Evolutionary conservation across 2,888 invertebrate genomes (phyloP).

Genomic region (Axea sp.): DNA sequence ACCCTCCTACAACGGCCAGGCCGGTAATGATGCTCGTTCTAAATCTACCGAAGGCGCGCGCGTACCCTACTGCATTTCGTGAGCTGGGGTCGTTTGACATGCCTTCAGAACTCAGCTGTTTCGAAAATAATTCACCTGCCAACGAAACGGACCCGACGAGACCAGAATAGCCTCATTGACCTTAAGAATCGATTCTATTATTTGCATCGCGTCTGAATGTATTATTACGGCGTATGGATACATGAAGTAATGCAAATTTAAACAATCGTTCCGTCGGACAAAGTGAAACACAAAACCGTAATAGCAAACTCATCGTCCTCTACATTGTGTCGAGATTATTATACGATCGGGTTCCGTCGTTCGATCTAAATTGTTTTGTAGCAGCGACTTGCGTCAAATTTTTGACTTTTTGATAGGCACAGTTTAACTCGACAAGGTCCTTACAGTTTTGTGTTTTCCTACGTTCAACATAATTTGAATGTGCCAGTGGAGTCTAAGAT

Average conservation of each 20-base stretch:
- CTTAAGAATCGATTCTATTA: constrained; percentile 43
- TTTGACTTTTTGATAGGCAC: not conserved
- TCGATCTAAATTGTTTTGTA: not conserved
- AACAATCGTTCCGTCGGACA: constrained; percentile 19
- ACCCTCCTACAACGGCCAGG: constrained; percentile 47
- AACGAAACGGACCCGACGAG: constrained; percentile 26
- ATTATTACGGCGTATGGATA: constrained; percentile 21
- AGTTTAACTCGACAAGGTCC: too few species aligned
- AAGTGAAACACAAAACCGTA: constrained; percentile 5
- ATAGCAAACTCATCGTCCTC: constrained; percentile 1
- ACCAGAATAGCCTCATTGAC: constrained; percentile 51
- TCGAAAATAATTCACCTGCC: constrained; percentile 52
- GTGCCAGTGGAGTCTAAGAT: too few species aligned
- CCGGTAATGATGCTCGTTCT: constrained; percentile 27
- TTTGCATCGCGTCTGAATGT: constrained; percentile 18
- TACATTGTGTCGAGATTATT: constrained; percentile 3
- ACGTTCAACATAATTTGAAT: too few species aligned
- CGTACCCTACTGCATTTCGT: constrained; percentile 28
- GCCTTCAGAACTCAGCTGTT: constrained; percentile 55
- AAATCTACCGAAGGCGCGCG: constrained; percentile 27
- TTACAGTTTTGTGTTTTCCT: too few species aligned
- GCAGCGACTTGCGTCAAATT: not conserved
- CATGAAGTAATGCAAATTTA: constrained; percentile 32
- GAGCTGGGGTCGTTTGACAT: constrained; percentile 44
- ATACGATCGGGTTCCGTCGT: not conserved